Evolutionary conservation across 2,113 vertebrate species (phyloP).

Genomic region (Melanostigma gelatinosum): DNA sequence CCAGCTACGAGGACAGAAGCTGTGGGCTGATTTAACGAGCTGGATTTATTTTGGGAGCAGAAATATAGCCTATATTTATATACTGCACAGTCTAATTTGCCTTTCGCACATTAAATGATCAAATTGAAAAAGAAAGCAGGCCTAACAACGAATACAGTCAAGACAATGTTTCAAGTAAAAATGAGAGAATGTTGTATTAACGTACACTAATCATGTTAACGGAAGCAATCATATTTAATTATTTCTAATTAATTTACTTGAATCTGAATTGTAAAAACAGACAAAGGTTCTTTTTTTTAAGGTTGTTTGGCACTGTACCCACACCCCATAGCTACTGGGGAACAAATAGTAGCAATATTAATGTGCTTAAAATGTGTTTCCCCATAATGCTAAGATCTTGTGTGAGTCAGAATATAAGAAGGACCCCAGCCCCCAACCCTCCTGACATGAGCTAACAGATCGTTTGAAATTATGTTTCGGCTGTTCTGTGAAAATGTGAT

Average conservation of each 20-base stretch:
- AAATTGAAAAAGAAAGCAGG: background rate
- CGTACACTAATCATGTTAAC: background rate
- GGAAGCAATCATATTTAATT: background rate
- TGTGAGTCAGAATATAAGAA: slow-evolving; percentile 4
- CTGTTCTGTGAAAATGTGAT: background rate
- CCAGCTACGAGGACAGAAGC: background rate
- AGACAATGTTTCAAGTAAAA: background rate
- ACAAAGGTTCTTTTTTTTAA: background rate
- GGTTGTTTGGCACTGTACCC: background rate
- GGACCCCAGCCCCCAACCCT: background rate
- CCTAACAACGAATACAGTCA: background rate
- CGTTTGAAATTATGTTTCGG: slow-evolving; percentile 14
- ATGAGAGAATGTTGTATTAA: background rate
- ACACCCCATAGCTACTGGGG: background rate
- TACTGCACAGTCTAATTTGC: background rate
- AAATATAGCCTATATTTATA: background rate
- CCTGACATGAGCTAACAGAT: background rate
- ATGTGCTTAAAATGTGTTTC: background rate
- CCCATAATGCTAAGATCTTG: slow-evolving; percentile 1
- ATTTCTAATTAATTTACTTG: background rate
- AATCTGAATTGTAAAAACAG: background rate
- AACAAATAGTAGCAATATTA: background rate
- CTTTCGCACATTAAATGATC: background rate
- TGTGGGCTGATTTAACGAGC: slow-evolving; percentile 20
- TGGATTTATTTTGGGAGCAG: slow-evolving; percentile 10